Percentiles rank a stretch among this genome's conserved stretches.
phyloP scores from a whole-genome alignment of 2,888 invertebrate genomes.

The Hybos culiciformis region DNA sequence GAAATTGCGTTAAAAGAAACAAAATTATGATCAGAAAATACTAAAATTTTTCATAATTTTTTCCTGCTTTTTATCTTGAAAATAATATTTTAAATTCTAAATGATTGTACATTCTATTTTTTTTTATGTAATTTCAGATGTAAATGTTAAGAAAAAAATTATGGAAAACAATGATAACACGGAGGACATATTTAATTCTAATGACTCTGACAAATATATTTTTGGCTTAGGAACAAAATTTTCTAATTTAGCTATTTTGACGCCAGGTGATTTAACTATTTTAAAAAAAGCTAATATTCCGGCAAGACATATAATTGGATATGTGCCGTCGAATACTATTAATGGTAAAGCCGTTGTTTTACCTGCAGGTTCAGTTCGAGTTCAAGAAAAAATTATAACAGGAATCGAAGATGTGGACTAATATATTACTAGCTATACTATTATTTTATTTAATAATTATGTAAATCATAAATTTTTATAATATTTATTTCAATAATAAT shows the following conservation, averaged over 20 bases:
- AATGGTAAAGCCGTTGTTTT: not conserved
- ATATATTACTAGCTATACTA: not conserved
- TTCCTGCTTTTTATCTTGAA: no score
- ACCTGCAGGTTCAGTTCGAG: not conserved
- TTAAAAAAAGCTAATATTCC: not conserved
- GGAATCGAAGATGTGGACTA: no score
- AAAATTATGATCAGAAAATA: no score
- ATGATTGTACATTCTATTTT: no score
- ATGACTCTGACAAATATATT: not conserved
- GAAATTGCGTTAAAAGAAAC: no score
- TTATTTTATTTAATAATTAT: no score
- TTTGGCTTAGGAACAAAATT: not conserved
- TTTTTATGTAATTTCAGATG: no score
- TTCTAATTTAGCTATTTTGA: conserved; percentile 1
- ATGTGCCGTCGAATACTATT: not conserved
- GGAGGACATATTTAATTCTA: not conserved
- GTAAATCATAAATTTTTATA: no score
- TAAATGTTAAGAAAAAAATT: not conserved
- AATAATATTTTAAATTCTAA: no score
- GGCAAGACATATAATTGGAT: not conserved
- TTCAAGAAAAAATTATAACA: no score
- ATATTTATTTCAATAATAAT: no score
- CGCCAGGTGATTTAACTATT: not conserved
- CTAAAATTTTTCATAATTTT: no score
- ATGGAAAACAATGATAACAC: not conserved